Base-by-base conservation (phyloP, 2,113 vertebrate genomes). In the Phocoena phocoena region DNA sequence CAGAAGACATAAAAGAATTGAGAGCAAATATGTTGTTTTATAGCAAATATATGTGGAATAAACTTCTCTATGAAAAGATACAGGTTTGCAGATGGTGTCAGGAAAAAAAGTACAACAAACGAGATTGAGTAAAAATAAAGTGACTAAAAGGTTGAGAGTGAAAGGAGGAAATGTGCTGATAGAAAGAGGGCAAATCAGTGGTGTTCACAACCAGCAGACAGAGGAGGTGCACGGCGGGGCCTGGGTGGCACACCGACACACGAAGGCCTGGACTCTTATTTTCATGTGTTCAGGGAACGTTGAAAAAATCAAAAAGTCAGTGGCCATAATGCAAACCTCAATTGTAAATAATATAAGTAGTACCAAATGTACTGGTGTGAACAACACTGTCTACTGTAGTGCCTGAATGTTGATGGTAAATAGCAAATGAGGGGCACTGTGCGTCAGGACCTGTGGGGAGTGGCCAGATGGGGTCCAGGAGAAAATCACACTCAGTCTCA, bases 231-330 rank as follows among this genome's bases (percentile, higher is more conserved):
- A 21, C 2, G 2, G 44, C 0, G 3, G 71, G 31, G 13, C 85
- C 5, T 3, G 53, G 31, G 47, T 4, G 17, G 55, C 44, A 4
- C 25, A 15, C 38, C 2, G n/a, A 4, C 13, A 4, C 38, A 13
- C 0, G 0, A 38, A 23, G 79, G 25, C 53, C n/a, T 12, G 2
- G 36, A 0, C 28, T 71, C 60, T 15, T 15, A 3, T 31, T 58
- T 20, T 73, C 36, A 44, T 1, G 10, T 25, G 9, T 47, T 38
- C 8, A 25, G 4, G 25, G 17, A 53, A 23, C 28, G 15, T 5
- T 7, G 8, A 3, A n/a, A 68, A 44, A n/a, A 60, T 20, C 6
- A 4, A 60, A n/a, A 6, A 12, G 33, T 65, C 68, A 5, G 44
- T 13, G n/a, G 28, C 68, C 3, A 5, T 28, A 8, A 0, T 2